Evolutionary conservation across 2,113 vertebrate species (phyloP), one percentile per base, ranked within the genome.

Genomic region (Telmatochromis sp.): DNA sequence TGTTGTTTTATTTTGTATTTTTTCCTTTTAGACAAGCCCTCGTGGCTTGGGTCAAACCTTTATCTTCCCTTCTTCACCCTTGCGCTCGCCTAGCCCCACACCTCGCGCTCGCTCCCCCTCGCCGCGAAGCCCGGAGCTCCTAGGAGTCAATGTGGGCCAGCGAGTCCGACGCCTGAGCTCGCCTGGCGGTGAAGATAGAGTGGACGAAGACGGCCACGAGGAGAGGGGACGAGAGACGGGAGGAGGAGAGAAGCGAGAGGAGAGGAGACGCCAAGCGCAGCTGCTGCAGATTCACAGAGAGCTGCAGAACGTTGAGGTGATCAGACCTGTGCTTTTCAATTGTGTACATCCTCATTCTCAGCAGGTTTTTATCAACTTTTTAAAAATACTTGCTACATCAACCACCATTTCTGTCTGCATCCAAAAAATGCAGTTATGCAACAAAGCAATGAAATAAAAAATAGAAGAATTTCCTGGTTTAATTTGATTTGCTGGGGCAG

Each of bases 291-390:
- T 96, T 8, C 93, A 95, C 92, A 89, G 91, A 55, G 98, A 99
- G 94, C 95, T 99, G 91, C 98, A 98, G 94, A 97, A 98, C 4
- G 98, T 99, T 47, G 98, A 98, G 95, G 98, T 99, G 93, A 98
- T 95, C 28, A 57, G 4, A 78, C 23, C 21, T 5, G 10, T 7
- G 14, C 15, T 37, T 40, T 14, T 40, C 17, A 12, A 2, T 58
- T 81, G 50, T 42, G 45, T 80, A 1, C 33, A 0, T 47, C 12
- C 26, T 50, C 31, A 73, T 42, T 79, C 3, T 51, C 17, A 7
- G 19, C 45, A 4, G 0, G 31, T 82, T 19, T 19, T 51, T 71
- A 15, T n/a, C 45, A 9, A 1, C 9, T 6, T 7, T 82, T 14
- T 7, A 2, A 2, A 19, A 21, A 23, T 7, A 19, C 5, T 78